phyloP scores from a whole-genome alignment of 2,113 vertebrate genomes.

The Genyomyrus donnyi region DNA sequence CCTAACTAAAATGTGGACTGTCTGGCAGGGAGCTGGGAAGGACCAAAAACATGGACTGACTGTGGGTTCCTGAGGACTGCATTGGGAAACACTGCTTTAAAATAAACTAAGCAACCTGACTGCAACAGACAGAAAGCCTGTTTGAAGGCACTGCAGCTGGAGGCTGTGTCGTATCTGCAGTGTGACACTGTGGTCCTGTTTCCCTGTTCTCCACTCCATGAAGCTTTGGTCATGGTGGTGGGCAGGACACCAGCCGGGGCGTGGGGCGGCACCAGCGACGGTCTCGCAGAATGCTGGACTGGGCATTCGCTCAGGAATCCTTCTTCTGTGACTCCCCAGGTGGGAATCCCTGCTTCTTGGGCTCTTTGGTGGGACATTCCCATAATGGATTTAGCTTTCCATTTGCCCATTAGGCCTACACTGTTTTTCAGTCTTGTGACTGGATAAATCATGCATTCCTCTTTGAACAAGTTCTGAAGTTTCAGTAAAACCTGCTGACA shows the following conservation, averaged over 20 bases:
- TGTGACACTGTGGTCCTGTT: not conserved
- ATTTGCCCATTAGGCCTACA: not conserved
- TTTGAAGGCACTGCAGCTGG: not conserved
- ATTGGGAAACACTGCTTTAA: not conserved
- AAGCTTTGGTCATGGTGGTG: conserved; percentile 36
- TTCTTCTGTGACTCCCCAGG: conserved; percentile 89
- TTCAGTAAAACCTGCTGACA: not conserved
- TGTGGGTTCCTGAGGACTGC: not conserved
- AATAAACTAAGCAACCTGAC: not conserved
- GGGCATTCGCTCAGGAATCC: conserved; percentile 62
- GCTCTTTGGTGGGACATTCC: not conserved
- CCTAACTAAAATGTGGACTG: not conserved
- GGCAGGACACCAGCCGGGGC: conserved; percentile 31
- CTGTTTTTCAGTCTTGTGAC: not conserved
- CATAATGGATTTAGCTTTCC: not conserved
- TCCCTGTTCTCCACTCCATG: conserved; percentile 10
- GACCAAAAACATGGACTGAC: not conserved
- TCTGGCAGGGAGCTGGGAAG: not conserved
- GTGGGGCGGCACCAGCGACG: conserved; percentile 41
- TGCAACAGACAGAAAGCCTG: not conserved
- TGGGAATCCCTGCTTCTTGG: conserved; percentile 23
- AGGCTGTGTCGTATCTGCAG: not conserved
- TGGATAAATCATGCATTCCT: not conserved
- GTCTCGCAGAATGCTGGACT: conserved; percentile 75
- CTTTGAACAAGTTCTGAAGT: not conserved